Percentiles rank a stretch among this genome's conserved stretches.
Conservation (phyloP, 2,113 vertebrate genomes). For the Orthonyx spaldingii region DNA sequence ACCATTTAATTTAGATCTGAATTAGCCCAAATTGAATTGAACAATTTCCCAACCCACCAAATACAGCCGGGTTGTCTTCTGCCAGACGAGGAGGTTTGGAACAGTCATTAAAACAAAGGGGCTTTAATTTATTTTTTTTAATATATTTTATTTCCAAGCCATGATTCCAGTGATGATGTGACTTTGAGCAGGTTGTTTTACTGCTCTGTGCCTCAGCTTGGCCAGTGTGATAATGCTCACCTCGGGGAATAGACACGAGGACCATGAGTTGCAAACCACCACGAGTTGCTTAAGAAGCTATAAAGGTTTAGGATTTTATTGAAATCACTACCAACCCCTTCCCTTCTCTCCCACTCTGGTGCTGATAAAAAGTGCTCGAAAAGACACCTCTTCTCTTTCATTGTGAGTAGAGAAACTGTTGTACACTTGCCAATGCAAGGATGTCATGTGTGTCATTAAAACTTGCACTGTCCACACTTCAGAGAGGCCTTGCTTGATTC, state of each 20-base stretch:
- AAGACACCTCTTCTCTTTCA: not conserved
- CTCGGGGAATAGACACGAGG: accelerated
- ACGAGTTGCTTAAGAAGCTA: not conserved
- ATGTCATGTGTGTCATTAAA: not conserved
- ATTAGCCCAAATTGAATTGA: not conserved
- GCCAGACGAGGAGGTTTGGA: not conserved
- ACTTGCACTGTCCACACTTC: not conserved
- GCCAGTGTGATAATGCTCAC: not conserved
- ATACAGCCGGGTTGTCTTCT: not conserved
- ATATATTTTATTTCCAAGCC: not conserved
- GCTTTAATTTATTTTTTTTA: not conserved
- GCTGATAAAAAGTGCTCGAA: not conserved
- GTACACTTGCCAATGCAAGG: not conserved
- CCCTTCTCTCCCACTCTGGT: not conserved
- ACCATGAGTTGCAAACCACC: not conserved
- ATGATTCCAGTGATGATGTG: not conserved
- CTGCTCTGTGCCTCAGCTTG: not conserved
- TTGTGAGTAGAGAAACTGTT: not conserved
- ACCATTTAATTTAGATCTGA: slow-evolving; percentile 18
- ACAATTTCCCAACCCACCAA: not conserved
- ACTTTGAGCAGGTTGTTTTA: not conserved
- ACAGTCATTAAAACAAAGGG: not conserved
- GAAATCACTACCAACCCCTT: not conserved
- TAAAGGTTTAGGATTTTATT: not conserved
- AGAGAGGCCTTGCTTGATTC: not conserved